Conservation (phyloP, 2,113 vertebrate genomes). For the Cottus gobio region DNA sequence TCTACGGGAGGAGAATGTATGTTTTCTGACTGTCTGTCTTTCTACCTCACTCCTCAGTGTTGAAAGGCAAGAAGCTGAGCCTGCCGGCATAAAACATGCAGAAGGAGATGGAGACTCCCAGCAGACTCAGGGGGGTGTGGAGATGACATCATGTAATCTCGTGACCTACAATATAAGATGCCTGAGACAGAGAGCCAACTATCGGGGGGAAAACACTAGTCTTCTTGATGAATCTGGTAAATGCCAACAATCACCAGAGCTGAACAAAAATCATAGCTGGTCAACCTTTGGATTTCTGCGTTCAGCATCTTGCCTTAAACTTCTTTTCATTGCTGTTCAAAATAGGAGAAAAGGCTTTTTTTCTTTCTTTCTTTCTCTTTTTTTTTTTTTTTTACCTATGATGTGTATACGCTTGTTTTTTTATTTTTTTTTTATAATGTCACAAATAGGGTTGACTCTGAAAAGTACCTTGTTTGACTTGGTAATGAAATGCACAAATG, state of each 20-base stretch:
- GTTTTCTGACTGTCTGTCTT: slow-evolving; percentile 7
- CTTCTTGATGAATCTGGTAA: slow-evolving; percentile 79
- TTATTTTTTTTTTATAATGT: slow-evolving; percentile 45
- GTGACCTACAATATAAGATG: slow-evolving; percentile 85
- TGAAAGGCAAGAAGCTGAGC: slow-evolving; percentile 99
- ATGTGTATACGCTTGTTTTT: slow-evolving; percentile 86
- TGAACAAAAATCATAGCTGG: slow-evolving; percentile 77
- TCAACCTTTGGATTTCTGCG: slow-evolving; percentile 89
- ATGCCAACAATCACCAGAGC: slow-evolving; percentile 85
- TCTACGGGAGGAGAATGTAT: not conserved
- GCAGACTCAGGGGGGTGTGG: slow-evolving; percentile 87
- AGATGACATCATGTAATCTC: slow-evolving; percentile 81
- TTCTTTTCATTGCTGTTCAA: slow-evolving; percentile 94
- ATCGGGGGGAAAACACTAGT: slow-evolving; percentile 84
- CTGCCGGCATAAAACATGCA: slow-evolving; percentile 95
- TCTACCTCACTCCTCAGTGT: slow-evolving; percentile 80
- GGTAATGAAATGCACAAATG: slow-evolving; percentile 75
- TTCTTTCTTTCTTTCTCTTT: not conserved
- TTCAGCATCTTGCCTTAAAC: slow-evolving; percentile 96
- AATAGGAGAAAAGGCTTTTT: slow-evolving; percentile 85
- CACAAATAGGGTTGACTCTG: slow-evolving; percentile 56
- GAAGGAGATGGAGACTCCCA: slow-evolving; percentile 85
- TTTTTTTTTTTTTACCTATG: slow-evolving; percentile 89
- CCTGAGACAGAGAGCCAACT: slow-evolving; percentile 86
- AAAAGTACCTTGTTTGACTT: slow-evolving; percentile 67